Percentiles rank a stretch among this genome's conserved stretches.
These are phyloP conservation scores for Aptenodytes patagonicus DNA, from an alignment of 2,113 vertebrate genomes.

Conservation along the genomic window DNA sequence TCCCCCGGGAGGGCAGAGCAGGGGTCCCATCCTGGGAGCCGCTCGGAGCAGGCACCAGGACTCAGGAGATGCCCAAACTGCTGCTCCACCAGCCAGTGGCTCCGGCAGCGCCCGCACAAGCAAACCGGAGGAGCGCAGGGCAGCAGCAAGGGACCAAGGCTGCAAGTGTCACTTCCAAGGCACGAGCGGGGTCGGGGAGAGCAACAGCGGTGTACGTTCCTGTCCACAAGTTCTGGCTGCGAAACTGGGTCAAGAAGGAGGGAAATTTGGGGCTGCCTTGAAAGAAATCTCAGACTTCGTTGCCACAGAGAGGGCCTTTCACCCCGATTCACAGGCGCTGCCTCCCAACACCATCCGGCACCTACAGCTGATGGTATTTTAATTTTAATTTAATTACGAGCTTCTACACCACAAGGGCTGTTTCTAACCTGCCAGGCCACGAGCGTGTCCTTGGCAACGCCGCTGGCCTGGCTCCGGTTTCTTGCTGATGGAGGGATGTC, in stretches of 20 bases:
- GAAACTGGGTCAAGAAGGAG: neutral
- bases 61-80: neutral
- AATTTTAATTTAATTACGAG: neutral
- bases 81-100: neutral
- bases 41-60: too few relatives aligned
- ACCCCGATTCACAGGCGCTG: fast-evolving
- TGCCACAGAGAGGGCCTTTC: neutral
- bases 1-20: neutral
- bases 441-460: fast-evolving
- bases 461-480: fast-evolving
- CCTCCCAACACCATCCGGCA: neutral
- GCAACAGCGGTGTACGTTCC: fast-evolving
- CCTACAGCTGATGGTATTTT: neutral
- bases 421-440: neutral
- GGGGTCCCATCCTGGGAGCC: fast-evolving
- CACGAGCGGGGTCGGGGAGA: fast-evolving
- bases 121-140: fast-evolving
- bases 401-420: neutral
- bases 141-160: neutral
- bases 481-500: fast-evolving
- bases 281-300: neutral
- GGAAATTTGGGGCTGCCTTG: neutral
- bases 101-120: fast-evolving
- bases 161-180: neutral
- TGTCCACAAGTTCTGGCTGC: neutral